Percentiles rank a stretch among this genome's conserved stretches.
These are phyloP conservation scores for Drosophila atroscutellata DNA, from an alignment of 2,888 invertebrate species.

Conservation along the genomic window DNA sequence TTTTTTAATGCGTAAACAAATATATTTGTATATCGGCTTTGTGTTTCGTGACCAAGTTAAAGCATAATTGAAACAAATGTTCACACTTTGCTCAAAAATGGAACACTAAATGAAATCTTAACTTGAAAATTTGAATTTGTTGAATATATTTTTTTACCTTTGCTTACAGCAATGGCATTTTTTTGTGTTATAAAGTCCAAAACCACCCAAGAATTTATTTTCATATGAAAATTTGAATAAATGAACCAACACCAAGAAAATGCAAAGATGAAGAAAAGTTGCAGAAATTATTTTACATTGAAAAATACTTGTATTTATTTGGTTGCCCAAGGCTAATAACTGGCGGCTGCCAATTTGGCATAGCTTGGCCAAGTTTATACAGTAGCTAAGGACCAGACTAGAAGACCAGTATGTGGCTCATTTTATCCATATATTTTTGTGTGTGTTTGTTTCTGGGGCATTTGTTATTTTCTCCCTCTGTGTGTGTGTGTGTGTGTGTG, in stretches of 20 bases:
- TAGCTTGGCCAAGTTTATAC: constrained; percentile 54
- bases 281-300: constrained; percentile 27
- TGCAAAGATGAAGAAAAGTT: constrained; percentile 17
- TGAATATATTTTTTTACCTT: constrained; percentile 41
- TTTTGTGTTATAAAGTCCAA: constrained; percentile 16
- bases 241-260: constrained; percentile 31
- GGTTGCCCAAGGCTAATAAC: constrained; percentile 49
- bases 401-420: constrained; percentile 5
- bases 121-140: constrained; percentile 7
- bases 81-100: neutral
- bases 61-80: neutral
- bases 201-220: constrained; percentile 38
- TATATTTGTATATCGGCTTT: neutral
- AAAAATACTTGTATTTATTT: constrained; percentile 74
- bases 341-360: constrained; percentile 44
- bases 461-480: constrained; percentile 38
- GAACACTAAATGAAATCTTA: neutral
- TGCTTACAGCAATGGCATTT: constrained; percentile 9
- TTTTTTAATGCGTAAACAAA: neutral
- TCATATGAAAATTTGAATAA: constrained; percentile 53
- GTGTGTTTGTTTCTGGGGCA: constrained; percentile 12
- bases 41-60: neutral
- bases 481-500: neutral
- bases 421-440: constrained; percentile 34
- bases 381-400: neutral